Base-by-base conservation (phyloP, 1,140 invertebrate genomes). In the Temnothorax curvispinosus region DNA sequence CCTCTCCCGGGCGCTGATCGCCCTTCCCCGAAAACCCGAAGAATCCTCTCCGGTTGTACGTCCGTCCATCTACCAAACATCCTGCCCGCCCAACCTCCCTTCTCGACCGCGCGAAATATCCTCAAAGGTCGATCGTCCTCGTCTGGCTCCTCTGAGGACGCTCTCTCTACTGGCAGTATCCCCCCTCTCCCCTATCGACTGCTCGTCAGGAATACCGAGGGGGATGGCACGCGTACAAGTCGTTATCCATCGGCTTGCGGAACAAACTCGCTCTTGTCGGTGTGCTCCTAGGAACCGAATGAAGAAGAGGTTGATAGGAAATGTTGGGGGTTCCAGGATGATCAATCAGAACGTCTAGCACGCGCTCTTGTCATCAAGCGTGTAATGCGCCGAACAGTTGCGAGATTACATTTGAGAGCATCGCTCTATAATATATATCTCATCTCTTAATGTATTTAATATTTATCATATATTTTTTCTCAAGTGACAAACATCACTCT, bases 1-100 rank as follows among this genome's bases (percentile, higher is more conserved):
- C 93, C 94, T 92, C 94, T 92, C 90, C 85, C 60, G 85, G 81
- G 41, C 80, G 75, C 86, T 72, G 75, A 35, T 72, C 84, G 67
- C 86, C 69, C 69, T 85, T 52, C 64, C 56, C 35, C 80, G 64
- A 56, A 27, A 27, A 75, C 60, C 41, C 65, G 65, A 89, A 86
- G 91, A 92, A 88, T 89, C 60, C 71, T 74, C 81, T 89, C 69
- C 52, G 71, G 11, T 56, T 87, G 77, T 76, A 56, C 74, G 88
- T 89, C 54, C 81, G 80, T 60, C 67, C 72, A 91, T 93, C 94
- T 93, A 93, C 90, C 93, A 93, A 94, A 91, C 88, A 92, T 93
- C 89, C 90, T 93, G 89, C 74, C 87, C 81, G 69, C 50, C 54
- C 76, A 27, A 74, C 56, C 72, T 44, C 69, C 76, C 71, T 56